phyloP scores from a whole-genome alignment of 2,888 invertebrate species.

The Noctua comes region DNA sequence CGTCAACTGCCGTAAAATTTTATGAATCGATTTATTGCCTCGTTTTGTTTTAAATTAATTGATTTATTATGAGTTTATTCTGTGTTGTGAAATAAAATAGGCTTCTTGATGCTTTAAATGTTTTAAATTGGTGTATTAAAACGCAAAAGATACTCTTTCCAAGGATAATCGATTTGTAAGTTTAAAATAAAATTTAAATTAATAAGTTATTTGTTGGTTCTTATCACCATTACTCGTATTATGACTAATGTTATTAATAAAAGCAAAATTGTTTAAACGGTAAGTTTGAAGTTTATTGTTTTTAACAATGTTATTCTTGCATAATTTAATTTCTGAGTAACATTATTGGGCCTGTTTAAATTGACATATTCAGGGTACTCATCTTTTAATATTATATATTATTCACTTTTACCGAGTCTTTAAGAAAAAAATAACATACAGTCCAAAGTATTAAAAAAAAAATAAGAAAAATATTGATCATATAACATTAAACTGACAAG shows the following conservation, averaged over 20 bases:
- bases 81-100: slow-evolving; percentile 33
- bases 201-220: background rate
- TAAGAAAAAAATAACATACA: background rate
- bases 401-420: background rate
- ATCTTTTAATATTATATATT: background rate
- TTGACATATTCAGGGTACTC: background rate
- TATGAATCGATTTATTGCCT: slow-evolving; percentile 44
- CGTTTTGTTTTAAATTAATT: slow-evolving; percentile 57
- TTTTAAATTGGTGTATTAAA: slow-evolving; percentile 15
- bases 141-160: slow-evolving; percentile 5
- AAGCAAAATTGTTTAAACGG: background rate
- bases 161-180: background rate
- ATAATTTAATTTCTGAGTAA: background rate
- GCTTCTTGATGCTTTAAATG: background rate
- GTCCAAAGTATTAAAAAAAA: background rate
- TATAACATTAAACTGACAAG: background rate
- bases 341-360: background rate
- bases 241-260: too few relatives aligned
- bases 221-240: background rate
- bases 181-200: background rate
- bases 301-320: background rate
- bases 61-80: slow-evolving; percentile 49
- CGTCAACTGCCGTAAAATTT: slow-evolving; percentile 54
- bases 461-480: background rate
- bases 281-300: background rate